phyloP scores from a whole-genome alignment of 92 coral and sea anemone species.

The Hydrozoanthus gracilis region DNA sequence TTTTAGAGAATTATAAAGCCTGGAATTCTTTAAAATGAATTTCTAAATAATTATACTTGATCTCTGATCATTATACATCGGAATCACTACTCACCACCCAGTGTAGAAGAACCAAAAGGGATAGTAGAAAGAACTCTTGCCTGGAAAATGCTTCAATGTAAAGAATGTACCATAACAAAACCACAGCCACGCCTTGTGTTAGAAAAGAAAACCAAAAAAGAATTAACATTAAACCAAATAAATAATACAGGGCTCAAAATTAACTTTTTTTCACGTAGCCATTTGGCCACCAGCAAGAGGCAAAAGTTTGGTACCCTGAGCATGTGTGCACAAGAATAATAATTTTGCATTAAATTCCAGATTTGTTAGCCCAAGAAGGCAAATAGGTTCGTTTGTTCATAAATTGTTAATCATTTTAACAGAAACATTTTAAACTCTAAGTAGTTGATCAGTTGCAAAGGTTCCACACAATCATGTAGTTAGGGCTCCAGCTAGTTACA shows the following conservation, averaged over 20 bases:
- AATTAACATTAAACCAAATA: background rate
- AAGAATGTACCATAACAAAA: conserved; percentile 98
- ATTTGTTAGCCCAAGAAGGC: too few relatives aligned
- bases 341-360: too few relatives aligned
- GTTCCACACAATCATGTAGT: too few relatives aligned
- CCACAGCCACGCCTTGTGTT: conserved; percentile 95
- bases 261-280: background rate
- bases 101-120: conserved; percentile 99
- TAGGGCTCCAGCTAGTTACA: too few relatives aligned
- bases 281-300: background rate
- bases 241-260: too few relatives aligned
- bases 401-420: too few relatives aligned
- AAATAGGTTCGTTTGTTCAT: too few relatives aligned
- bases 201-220: background rate
- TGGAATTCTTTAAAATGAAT: background rate
- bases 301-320: background rate
- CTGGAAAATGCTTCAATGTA: conserved; percentile 93
- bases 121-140: conserved; percentile 88
- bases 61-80: background rate
- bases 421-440: too few relatives aligned
- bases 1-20: background rate
- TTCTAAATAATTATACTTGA: background rate
- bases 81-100: conserved; percentile 77
- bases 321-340: too few relatives aligned
- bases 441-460: too few relatives aligned